A percentile compares a stretch with the other conserved stretches of the same genome.
phyloP scores from a whole-genome alignment of 2,113 vertebrate genomes.

The Suncus etruscus region DNA sequence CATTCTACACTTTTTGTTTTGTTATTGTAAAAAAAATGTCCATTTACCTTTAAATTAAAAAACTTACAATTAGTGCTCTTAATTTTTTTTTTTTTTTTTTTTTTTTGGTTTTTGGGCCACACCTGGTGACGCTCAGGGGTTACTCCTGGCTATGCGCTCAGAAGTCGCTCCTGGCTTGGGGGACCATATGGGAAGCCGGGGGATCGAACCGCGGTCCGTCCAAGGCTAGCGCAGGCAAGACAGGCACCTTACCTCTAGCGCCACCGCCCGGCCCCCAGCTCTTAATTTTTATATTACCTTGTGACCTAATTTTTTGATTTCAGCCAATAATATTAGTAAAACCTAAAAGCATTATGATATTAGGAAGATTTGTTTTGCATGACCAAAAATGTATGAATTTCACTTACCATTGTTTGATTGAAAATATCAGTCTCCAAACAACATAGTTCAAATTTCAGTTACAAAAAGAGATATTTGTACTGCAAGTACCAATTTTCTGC shows the following conservation, averaged over 20 bases:
- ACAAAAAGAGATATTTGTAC: background rate
- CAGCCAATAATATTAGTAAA: background rate
- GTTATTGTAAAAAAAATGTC: background rate
- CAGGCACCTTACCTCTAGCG: no score
- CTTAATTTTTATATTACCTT: constrained; percentile 8
- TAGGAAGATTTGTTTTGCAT: background rate
- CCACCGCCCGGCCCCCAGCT: no score
- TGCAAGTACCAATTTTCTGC: background rate
- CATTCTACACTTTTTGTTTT: background rate
- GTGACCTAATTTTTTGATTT: constrained; percentile 29
- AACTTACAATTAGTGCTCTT: background rate
- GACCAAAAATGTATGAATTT: background rate
- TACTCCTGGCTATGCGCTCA: no score
- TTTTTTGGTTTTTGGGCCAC: no score
- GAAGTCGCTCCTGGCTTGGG: no score
- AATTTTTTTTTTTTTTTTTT: no score
- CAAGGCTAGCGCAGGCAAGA: no score
- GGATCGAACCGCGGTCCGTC: no score
- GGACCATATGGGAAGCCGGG: no score
- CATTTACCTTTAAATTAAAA: constrained; percentile 36
- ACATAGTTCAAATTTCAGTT: constrained; percentile 22
- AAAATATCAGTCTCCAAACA: background rate
- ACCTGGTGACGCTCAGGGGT: no score
- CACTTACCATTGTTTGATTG: background rate
- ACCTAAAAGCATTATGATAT: background rate